phyloP scores from a whole-genome alignment of 2,797 vertebrate genomes.

The Xyrichtys novacula region DNA sequence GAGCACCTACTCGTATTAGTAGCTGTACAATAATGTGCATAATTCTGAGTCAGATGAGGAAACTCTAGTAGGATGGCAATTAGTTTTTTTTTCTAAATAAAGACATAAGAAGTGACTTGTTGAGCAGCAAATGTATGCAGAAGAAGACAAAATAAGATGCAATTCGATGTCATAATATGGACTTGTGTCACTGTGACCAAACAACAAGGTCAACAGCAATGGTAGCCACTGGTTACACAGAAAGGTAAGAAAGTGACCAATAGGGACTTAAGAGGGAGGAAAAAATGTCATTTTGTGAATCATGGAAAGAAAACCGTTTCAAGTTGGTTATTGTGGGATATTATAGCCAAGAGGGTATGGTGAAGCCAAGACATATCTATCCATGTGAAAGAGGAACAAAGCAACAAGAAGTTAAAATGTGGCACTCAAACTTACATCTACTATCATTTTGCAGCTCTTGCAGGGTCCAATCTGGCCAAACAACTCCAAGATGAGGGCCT shows the following conservation, averaged over 20 bases:
- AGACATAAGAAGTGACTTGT: background rate
- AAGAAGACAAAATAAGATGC: background rate
- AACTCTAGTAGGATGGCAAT: background rate
- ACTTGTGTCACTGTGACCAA: background rate
- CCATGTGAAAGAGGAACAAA: background rate
- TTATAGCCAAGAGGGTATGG: background rate
- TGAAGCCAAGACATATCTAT: background rate
- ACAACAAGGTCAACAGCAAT: background rate
- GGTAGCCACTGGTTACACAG: background rate
- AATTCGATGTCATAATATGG: background rate
- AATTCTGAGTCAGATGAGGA: background rate
- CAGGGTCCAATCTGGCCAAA: slow-evolving; percentile 96
- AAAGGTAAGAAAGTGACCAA: background rate
- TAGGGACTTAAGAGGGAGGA: background rate
- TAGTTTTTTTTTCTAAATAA: background rate
- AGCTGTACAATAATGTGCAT: background rate
- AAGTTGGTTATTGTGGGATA: background rate
- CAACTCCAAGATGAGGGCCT: slow-evolving; percentile 94
- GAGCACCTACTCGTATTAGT: background rate
- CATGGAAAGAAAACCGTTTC: background rate
- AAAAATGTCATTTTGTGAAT: background rate
- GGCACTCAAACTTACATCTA: slow-evolving; percentile 88
- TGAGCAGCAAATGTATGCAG: background rate
- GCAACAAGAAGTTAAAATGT: slow-evolving; percentile 50
- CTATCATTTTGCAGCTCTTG: slow-evolving; percentile 99